Conservation (phyloP, 92 coral and sea anemone genomes). For the Zoanthus sociatus region DNA sequence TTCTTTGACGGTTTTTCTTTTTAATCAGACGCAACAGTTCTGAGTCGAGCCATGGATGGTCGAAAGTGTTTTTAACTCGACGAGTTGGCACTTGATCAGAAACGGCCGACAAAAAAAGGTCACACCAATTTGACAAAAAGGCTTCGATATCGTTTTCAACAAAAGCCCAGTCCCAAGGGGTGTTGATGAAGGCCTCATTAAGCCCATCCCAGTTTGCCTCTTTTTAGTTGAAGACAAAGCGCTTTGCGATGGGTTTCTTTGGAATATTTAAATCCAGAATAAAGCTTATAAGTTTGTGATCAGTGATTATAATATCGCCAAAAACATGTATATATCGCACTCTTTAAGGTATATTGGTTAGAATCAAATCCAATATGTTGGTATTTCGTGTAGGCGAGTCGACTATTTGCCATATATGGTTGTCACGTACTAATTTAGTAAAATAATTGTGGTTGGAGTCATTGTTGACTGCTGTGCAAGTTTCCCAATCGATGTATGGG, state of each 20-base stretch:
- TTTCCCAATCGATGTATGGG: slow-evolving; percentile 55
- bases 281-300: slow-evolving; percentile 53
- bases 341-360: slow-evolving; percentile 43
- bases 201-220: slow-evolving; percentile 71
- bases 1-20: slow-evolving; percentile 29
- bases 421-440: slow-evolving; percentile 29
- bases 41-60: slow-evolving; percentile 73
- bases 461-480: slow-evolving; percentile 49
- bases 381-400: slow-evolving; percentile 42
- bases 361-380: neutral
- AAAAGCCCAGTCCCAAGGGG: slow-evolving; percentile 36
- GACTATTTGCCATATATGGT: slow-evolving; percentile 42
- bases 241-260: slow-evolving; percentile 2
- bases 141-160: slow-evolving; percentile 56
- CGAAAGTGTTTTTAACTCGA: slow-evolving; percentile 37
- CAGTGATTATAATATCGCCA: slow-evolving; percentile 46
- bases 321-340: slow-evolving; percentile 30
- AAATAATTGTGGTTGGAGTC: slow-evolving; percentile 36
- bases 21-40: slow-evolving; percentile 53
- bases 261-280: slow-evolving; percentile 47
- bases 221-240: slow-evolving; percentile 58
- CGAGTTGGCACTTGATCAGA: slow-evolving; percentile 64
- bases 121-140: slow-evolving; percentile 54
- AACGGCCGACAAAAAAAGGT: slow-evolving; percentile 61
- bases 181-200: slow-evolving; percentile 42